phyloP scores from a whole-genome alignment of 1,140 invertebrate species.

The Diuraphis noxia region DNA sequence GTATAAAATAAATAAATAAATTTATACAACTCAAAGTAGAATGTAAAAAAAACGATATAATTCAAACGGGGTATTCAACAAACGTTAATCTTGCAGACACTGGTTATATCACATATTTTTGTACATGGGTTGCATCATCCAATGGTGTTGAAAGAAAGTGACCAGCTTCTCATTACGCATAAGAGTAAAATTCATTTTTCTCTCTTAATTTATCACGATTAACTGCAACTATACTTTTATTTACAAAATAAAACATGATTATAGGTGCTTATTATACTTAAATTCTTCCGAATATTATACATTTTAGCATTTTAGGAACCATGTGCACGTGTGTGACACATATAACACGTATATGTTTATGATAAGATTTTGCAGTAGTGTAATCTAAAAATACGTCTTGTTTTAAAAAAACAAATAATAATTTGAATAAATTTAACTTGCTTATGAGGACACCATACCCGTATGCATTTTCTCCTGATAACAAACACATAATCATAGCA shows the following conservation, averaged over 20 bases:
- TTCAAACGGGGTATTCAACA: neutral
- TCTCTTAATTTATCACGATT: neutral
- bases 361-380: neutral
- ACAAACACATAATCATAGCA: no score
- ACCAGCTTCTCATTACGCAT: neutral
- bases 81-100: conserved; percentile 23
- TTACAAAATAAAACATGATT: neutral
- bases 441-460: no score
- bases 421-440: neutral
- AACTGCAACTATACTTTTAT: neutral
- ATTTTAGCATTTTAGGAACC: neutral
- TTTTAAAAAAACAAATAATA: neutral
- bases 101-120: neutral
- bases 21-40: neutral
- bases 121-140: neutral
- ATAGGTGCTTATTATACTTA: neutral
- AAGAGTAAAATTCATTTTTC: neutral
- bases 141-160: neutral
- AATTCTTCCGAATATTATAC: neutral
- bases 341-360: neutral
- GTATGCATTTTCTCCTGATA: no score
- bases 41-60: neutral
- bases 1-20: conserved; percentile 1
- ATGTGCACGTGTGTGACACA: neutral
- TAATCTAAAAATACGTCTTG: neutral